These are phyloP conservation scores for Laterallus jamaicensis DNA, from an alignment of 2,113 vertebrate species.

Conservation along the genomic window DNA sequence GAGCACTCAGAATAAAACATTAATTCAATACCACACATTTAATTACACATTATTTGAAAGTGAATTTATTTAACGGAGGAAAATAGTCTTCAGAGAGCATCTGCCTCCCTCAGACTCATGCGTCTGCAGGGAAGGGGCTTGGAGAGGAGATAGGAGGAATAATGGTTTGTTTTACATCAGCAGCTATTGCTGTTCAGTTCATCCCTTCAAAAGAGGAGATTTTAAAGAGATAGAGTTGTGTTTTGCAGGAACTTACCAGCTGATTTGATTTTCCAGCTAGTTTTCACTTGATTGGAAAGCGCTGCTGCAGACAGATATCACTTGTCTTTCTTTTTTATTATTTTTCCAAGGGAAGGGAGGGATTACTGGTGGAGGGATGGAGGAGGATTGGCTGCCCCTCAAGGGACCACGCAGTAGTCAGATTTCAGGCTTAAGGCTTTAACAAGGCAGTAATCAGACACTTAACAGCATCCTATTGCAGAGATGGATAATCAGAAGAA, in stretches of 20 bases:
- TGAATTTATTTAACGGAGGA: conserved; percentile 74
- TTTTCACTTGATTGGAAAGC: conserved; percentile 61
- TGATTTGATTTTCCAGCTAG: conserved; percentile 59
- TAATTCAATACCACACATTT: conserved; percentile 76
- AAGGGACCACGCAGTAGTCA: not conserved
- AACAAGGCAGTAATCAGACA: conserved; percentile 48
- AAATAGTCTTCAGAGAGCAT: conserved; percentile 69
- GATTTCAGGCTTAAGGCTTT: conserved; percentile 57
- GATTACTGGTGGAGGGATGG: not conserved
- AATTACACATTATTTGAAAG: conserved; percentile 78
- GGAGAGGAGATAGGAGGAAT: conserved; percentile 39
- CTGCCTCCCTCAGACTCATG: conserved; percentile 50
- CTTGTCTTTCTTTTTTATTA: conserved; percentile 25
- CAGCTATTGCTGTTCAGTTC: conserved; percentile 49
- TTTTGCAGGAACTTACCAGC: conserved; percentile 42
- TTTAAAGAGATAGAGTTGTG: conserved; percentile 56
- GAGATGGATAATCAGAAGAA: conserved; percentile 39
- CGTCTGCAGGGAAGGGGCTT: conserved; percentile 40
- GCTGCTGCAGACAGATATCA: conserved; percentile 27
- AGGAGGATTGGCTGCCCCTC: not conserved
- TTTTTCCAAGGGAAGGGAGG: not conserved
- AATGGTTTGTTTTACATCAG: conserved; percentile 65
- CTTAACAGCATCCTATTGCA: conserved; percentile 8
- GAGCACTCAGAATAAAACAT: conserved; percentile 75
- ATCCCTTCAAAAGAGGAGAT: conserved; percentile 37